Evolutionary conservation across 2,113 vertebrate species (phyloP), one percentile per base, ranked within the genome.

Genomic region (Amia ocellicauda): DNA sequence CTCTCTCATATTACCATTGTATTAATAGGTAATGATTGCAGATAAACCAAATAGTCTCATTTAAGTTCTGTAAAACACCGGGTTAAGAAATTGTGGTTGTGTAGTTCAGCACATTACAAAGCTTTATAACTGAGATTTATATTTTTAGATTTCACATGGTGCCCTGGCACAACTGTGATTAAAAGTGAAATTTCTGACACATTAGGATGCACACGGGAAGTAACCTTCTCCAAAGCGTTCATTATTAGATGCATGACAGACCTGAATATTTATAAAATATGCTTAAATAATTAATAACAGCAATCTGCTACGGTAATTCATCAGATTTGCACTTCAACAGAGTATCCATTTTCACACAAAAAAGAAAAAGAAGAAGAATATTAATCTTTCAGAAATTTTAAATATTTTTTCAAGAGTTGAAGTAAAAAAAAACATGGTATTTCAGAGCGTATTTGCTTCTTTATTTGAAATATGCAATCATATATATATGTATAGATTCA

Each of bases 201-300:
- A 82, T 90, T 87, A 87, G 86, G 88, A 87, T 89, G 83, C 84
- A 62, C 85, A 84, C 88, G 80, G 87, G 88, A 90, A 89, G 86
- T 89, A 88, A 90, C 86, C 89, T 88, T 86, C 88, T 88, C 86
- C 84, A 89, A 88, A 91, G 88, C 85, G 83, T 86, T 88, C 86
- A 88, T 89, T 90, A 91, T 89, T 85, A 90, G 88, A 91, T 90
- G 89, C 89, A 89, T 89, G 88, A 91, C 96, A 93, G 93, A 96
- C 93, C 94, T 98, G 95, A 98, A 98, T 98, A 98, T 98, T 98
- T 98, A 98, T 98, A 96, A 88, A 98, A 98, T 98, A 93, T 88
- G 87, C 92, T 94, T 98, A 96, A 98, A 98, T 98, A 95, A 98
- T 98, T 98, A 95, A 98, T 97, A 91, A 89, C 94, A 89, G 95